phyloP scores from a whole-genome alignment of 2,888 invertebrate genomes.

The Drosophila acutilabella region DNA sequence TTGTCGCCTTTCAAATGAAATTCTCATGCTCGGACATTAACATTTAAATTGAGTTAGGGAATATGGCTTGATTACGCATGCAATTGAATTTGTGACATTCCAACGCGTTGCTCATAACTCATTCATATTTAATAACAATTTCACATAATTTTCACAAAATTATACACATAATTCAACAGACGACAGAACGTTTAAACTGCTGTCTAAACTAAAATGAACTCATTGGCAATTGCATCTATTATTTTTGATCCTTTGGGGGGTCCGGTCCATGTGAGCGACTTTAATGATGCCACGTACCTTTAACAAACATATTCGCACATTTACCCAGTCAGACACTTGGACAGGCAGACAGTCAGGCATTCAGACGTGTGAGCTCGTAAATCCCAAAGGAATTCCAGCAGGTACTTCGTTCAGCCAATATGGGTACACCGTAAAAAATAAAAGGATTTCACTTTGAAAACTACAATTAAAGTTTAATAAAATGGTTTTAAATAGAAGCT shows the following conservation, averaged over 20 bases:
- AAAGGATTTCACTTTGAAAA: too few species aligned
- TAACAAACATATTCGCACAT: neutral
- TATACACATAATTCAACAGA: constrained; percentile 28
- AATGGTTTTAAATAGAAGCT: too few species aligned
- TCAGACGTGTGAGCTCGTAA: constrained; percentile 16
- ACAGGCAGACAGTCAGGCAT: constrained; percentile 14
- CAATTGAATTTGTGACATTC: constrained; percentile 22
- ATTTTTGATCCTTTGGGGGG: constrained; percentile 49
- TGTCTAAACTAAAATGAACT: constrained; percentile 57
- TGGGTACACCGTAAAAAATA: too few species aligned
- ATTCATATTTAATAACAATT: constrained; percentile 27
- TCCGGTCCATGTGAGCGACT: constrained; percentile 40
- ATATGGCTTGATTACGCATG: constrained; percentile 30
- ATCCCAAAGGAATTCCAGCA: neutral
- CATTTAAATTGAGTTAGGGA: constrained; percentile 43
- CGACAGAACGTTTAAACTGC: constrained; percentile 19
- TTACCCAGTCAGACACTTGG: neutral
- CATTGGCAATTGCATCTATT: constrained; percentile 55
- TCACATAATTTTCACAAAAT: constrained; percentile 3
- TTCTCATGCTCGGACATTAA: constrained; percentile 34
- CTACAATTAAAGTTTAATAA: too few species aligned
- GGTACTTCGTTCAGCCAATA: too few species aligned
- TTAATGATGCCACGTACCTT: constrained; percentile 57
- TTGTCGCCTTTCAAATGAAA: constrained; percentile 47
- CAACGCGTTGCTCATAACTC: constrained; percentile 20